Conservation (phyloP, 2,797 vertebrate species). For the Monodelphis domestica region DNA sequence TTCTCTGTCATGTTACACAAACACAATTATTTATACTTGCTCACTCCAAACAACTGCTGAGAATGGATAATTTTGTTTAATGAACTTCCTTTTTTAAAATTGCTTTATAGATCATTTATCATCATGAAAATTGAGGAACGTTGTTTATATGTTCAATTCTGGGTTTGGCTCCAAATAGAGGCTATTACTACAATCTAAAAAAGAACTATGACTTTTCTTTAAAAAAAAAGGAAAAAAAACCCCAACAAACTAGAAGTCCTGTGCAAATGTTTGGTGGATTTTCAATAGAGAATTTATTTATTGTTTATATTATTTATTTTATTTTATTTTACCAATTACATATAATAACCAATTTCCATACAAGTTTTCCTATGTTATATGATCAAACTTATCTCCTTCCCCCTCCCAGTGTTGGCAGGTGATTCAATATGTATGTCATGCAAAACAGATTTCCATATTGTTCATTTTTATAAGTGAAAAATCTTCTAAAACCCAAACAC, state of each 20-base stretch:
- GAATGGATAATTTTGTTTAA: conserved; percentile 36
- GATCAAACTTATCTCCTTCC: no score
- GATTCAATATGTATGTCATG: no score
- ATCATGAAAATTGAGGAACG: conserved; percentile 47
- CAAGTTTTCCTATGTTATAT: no score
- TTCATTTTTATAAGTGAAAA: no score
- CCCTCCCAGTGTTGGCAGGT: no score
- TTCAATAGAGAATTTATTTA: background rate
- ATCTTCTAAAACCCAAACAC: no score
- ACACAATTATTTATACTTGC: background rate
- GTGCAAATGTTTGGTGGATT: background rate
- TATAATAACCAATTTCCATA: no score
- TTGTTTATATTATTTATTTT: no score
- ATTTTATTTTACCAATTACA: no score
- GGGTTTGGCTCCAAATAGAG: background rate
- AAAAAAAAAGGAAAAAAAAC: background rate
- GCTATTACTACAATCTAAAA: background rate
- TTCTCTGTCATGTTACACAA: background rate
- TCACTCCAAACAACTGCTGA: background rate
- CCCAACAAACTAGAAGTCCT: background rate
- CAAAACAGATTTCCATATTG: no score
- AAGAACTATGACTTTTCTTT: background rate
- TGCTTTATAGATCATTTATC: conserved; percentile 1
- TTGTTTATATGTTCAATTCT: conserved; percentile 29
- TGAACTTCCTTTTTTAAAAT: conserved; percentile 17